Evolutionary conservation across 92 coral and sea anemone genomes (phyloP).

Genomic region (Zoanthus solanderi): DNA sequence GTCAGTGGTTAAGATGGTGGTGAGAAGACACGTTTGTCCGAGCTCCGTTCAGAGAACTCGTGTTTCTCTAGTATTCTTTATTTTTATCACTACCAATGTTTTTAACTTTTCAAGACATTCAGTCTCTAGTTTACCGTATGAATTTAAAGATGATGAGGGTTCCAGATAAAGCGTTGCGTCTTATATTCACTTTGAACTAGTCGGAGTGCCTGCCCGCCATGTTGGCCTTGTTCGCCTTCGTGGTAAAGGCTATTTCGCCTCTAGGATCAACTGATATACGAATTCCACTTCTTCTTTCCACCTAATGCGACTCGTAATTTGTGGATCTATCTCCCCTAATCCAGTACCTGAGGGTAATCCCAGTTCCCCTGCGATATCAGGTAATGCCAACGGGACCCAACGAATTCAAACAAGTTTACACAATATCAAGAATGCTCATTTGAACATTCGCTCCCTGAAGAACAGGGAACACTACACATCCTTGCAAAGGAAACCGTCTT

Average conservation of each 20-base stretch:
- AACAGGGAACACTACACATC: not conserved
- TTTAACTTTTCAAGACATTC: not conserved
- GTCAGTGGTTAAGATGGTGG: not conserved
- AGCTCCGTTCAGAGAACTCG: conserved; percentile 2
- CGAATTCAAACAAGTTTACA: not conserved
- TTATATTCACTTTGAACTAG: conserved; percentile 5
- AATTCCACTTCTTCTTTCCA: conserved; percentile 52
- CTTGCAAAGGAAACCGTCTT: conserved; percentile 47
- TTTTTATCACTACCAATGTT: not conserved
- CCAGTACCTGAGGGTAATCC: conserved; percentile 44
- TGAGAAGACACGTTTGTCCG: conserved; percentile 7
- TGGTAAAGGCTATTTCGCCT: conserved; percentile 55
- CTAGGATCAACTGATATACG: conserved; percentile 52
- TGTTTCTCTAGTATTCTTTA: conserved; percentile 6
- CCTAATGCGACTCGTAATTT: conserved; percentile 45
- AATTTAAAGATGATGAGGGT: not conserved
- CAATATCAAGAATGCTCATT: conserved; percentile 54
- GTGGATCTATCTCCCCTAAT: conserved; percentile 44
- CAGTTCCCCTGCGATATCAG: conserved; percentile 2
- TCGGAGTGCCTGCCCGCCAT: conserved; percentile 3
- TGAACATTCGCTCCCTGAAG: not conserved
- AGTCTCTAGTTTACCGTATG: not conserved
- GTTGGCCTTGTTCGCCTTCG: conserved; percentile 18
- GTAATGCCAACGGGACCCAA: not conserved
- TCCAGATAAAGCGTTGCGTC: not conserved